These are phyloP conservation scores for Pampus argenteus DNA, from an alignment of 2,797 vertebrate species.

Conservation along the genomic window DNA sequence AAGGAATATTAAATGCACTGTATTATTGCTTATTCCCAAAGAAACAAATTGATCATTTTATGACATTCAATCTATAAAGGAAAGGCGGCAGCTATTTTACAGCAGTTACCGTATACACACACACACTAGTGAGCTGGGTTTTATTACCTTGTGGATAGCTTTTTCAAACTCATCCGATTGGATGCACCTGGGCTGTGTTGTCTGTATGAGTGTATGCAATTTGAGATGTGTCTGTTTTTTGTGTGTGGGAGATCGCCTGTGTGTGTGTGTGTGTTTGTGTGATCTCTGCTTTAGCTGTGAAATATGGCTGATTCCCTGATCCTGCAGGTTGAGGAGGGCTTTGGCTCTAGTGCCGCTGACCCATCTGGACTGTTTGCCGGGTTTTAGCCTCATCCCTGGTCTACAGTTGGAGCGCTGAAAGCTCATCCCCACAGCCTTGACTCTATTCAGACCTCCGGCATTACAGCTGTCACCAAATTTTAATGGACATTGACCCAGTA, in stretches of 20 bases:
- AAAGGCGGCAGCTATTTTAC: constrained; percentile 44
- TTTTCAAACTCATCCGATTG: constrained; percentile 35
- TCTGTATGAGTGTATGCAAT: constrained; percentile 4
- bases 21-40: constrained; percentile 73
- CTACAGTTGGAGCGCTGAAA: constrained; percentile 24
- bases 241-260: constrained; percentile 15
- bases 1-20: constrained; percentile 73
- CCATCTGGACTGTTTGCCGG: constrained; percentile 69
- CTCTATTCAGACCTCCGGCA: constrained; percentile 43
- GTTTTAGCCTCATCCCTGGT: constrained; percentile 54
- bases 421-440: constrained; percentile 46
- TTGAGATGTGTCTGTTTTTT: not conserved
- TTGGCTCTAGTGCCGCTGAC: constrained; percentile 70
- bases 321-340: constrained; percentile 78
- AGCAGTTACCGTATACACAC: constrained; percentile 50
- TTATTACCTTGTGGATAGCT: constrained; percentile 35
- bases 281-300: constrained; percentile 55
- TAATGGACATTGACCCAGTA: constrained; percentile 53
- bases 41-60: constrained; percentile 76
- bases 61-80: constrained; percentile 63
- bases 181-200: constrained; percentile 30
- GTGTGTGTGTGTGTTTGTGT: constrained; percentile 39
- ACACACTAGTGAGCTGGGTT: constrained; percentile 44
- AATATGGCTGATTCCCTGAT: constrained; percentile 67
- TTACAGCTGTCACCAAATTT: constrained; percentile 58